These are phyloP conservation scores for Zosterops hypoxanthus DNA, from an alignment of 2,113 vertebrate species.

Conservation along the genomic window DNA sequence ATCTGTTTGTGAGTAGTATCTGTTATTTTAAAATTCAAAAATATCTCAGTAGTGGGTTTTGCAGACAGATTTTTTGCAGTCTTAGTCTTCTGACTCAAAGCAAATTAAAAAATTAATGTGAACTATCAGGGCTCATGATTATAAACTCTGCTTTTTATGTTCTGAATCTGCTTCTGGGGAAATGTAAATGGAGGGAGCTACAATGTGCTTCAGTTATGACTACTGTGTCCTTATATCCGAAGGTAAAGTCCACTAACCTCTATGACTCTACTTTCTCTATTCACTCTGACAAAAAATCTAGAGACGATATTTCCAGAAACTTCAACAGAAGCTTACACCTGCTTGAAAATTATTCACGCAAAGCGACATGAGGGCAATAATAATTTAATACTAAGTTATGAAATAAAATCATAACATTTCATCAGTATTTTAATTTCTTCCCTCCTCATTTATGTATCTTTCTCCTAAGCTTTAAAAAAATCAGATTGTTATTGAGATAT, in stretches of 20 bases:
- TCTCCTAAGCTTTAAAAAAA: background rate
- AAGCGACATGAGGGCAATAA: accelerated
- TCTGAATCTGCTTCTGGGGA: background rate
- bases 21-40: background rate
- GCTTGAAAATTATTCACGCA: background rate
- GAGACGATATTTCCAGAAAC: background rate
- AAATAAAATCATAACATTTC: background rate
- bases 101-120: background rate
- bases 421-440: background rate
- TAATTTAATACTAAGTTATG: background rate
- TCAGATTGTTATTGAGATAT: background rate
- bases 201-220: background rate
- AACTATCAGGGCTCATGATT: background rate
- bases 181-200: background rate
- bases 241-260: background rate
- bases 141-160: background rate
- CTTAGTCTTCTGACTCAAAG: background rate
- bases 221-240: background rate
- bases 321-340: background rate
- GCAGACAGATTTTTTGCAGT: background rate
- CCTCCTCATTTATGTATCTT: background rate
- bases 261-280: background rate
- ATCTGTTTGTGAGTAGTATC: background rate
- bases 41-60: background rate
- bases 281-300: no score